phyloP scores from a whole-genome alignment of 2,113 vertebrate genomes.

The Lutjanus erythropterus region DNA sequence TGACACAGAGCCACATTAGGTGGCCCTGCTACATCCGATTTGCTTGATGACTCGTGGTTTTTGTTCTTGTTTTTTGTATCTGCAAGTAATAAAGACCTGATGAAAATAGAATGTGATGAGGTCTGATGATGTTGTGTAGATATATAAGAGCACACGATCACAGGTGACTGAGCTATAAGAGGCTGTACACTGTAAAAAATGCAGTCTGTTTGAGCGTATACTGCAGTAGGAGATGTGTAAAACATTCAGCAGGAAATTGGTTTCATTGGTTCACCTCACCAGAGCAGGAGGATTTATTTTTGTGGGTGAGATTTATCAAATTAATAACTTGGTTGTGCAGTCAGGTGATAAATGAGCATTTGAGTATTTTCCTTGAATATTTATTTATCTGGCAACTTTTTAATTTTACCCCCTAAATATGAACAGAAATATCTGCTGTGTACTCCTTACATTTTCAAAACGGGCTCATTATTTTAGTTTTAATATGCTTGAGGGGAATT shows the following conservation, averaged over 20 bases:
- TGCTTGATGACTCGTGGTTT: conserved; percentile 71
- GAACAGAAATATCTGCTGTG: too few species aligned
- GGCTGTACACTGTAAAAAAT: conserved; percentile 1
- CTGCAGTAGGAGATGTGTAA: not conserved
- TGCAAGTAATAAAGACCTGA: conserved; percentile 77
- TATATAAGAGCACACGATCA: not conserved
- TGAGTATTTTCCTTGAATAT: too few species aligned
- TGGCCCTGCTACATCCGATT: conserved; percentile 54
- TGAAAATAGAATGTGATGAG: not conserved
- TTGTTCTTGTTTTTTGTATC: conserved; percentile 74
- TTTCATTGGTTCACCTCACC: not conserved
- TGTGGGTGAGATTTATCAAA: not conserved
- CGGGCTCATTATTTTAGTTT: too few species aligned
- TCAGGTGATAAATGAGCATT: not conserved
- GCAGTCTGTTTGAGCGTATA: not conserved
- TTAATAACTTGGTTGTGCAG: not conserved
- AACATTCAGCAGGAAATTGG: not conserved
- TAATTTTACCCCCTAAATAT: too few species aligned
- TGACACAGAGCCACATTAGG: conserved; percentile 59
- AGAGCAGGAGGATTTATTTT: not conserved
- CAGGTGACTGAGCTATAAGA: not conserved
- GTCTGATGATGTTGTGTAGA: not conserved
- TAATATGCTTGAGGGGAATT: too few species aligned
- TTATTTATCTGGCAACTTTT: too few species aligned
- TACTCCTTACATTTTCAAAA: too few species aligned